A percentile compares a stretch with the other conserved stretches of the same genome.
Evolutionary conservation across 2,113 vertebrate species (phyloP).

Genomic region (Sus scrofa): T2T-Sscrofa CM000822.6:52949501-52950000

Average conservation of each 20-base stretch:
- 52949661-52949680: neutral
- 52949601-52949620: neutral
- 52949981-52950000: neutral
- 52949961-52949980: neutral
- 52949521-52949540: neutral
- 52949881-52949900: too few relatives aligned
- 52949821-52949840: too few relatives aligned
- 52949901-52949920: neutral
- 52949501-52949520: too few relatives aligned
- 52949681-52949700: too few relatives aligned
- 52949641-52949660: neutral
- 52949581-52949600: neutral
- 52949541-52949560: neutral
- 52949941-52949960: neutral
- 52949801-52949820: too few relatives aligned
- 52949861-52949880: too few relatives aligned
- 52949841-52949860: too few relatives aligned
- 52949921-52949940: neutral
- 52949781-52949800: too few relatives aligned
- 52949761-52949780: too few relatives aligned
- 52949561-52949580: neutral
- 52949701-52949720: too few relatives aligned
- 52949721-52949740: too few relatives aligned
- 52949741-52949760: too few relatives aligned
- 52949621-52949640: neutral